Percentiles rank a stretch among this genome's conserved stretches.
These are phyloP conservation scores for Patella pellucida DNA, from an alignment of 2,888 invertebrate species.

Conservation along the genomic window DNA sequence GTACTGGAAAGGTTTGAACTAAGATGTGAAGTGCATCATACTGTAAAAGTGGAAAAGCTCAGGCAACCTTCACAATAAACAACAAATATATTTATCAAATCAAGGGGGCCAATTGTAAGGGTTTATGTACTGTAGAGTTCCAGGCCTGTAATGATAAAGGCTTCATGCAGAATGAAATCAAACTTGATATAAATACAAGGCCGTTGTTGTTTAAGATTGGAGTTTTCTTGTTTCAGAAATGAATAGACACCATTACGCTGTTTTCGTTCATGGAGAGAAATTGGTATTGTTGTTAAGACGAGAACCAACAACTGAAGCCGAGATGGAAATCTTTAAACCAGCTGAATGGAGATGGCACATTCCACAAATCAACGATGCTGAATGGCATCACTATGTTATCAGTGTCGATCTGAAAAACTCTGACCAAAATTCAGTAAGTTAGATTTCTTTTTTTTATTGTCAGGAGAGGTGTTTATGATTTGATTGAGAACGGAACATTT, in stretches of 20 bases:
- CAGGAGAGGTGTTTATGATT: too few relatives aligned
- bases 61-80: too few relatives aligned
- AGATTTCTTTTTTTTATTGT: too few relatives aligned
- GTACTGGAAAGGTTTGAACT: too few relatives aligned
- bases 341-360: slow-evolving; percentile 99
- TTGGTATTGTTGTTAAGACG: slow-evolving; percentile 90
- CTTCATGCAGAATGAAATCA: background rate
- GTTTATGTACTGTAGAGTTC: too few relatives aligned
- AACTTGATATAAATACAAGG: background rate
- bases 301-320: slow-evolving; percentile 76
- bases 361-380: slow-evolving; percentile 92
- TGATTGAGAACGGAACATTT: too few relatives aligned
- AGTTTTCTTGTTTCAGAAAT: slow-evolving; percentile 79
- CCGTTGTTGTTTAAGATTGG: background rate
- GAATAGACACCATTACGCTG: slow-evolving; percentile 98
- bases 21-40: too few relatives aligned
- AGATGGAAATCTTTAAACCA: slow-evolving; percentile 78
- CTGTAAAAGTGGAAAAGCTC: too few relatives aligned
- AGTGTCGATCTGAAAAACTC: slow-evolving; percentile 82
- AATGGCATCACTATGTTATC: slow-evolving; percentile 98
- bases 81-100: too few relatives aligned
- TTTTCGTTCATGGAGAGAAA: slow-evolving; percentile 97
- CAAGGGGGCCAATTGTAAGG: too few relatives aligned
- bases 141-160: background rate
- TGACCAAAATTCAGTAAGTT: background rate